Conservation (phyloP, 2,113 vertebrate species). For the Nanorana parkeri region DNA sequence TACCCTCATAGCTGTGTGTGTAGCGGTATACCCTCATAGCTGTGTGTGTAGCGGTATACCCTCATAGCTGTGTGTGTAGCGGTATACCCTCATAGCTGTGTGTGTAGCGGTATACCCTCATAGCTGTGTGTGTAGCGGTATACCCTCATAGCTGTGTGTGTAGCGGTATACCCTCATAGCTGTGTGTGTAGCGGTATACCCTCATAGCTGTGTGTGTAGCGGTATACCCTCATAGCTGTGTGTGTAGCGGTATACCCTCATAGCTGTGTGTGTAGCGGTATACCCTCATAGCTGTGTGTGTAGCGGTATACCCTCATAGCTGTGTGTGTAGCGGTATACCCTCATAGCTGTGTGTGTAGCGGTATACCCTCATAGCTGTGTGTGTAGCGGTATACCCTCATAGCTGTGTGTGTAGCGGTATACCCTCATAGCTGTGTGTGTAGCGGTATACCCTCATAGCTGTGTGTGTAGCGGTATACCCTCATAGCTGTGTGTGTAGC, state of each 20-base stretch:
- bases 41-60: too few species aligned
- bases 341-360: too few species aligned
- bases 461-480: not conserved
- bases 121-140: too few species aligned
- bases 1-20: not conserved
- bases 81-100: too few species aligned
- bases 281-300: too few species aligned
- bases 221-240: not conserved
- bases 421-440: not conserved
- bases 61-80: not conserved
- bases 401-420: not conserved
- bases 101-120: not conserved
- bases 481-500: not conserved
- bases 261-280: not conserved
- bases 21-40: not conserved
- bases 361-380: not conserved
- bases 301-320: accelerated
- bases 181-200: not conserved
- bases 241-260: not conserved
- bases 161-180: not conserved
- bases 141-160: not conserved
- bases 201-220: not conserved
- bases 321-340: not conserved
- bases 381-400: too few species aligned
- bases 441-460: not conserved